Evolutionary conservation across 35 echinoderm and acorn worm genomes (phyloP).

Genomic region (Ophioderma brevispina): DNA sequence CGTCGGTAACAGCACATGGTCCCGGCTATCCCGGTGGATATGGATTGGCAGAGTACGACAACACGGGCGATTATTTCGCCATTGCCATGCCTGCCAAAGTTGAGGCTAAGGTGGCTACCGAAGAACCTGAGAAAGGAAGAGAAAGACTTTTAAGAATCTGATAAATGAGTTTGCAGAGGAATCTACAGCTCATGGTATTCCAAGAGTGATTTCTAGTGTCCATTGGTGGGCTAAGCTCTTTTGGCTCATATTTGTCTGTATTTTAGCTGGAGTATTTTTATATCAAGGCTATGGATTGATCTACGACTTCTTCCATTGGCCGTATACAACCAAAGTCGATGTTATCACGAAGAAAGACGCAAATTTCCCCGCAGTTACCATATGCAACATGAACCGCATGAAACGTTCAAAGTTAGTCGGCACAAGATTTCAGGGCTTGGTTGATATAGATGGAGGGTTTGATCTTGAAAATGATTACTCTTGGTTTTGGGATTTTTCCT

Average conservation of each 20-base stretch:
- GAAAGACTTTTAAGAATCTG: too few species aligned
- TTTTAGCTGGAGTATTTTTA: constrained; percentile 28
- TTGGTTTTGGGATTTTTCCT: constrained; percentile 90
- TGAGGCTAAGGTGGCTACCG: too few species aligned
- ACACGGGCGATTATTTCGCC: too few species aligned
- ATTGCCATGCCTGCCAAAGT: too few species aligned
- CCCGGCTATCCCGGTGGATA: too few species aligned
- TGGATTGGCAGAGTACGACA: too few species aligned
- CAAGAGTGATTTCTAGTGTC: constrained; percentile 33
- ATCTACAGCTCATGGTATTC: constrained; percentile 82
- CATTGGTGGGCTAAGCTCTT: constrained; percentile 53
- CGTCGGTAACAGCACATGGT: too few species aligned
- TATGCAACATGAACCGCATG: constrained; percentile 93
- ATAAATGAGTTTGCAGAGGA: constrained; percentile 48
- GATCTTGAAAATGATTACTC: constrained; percentile 57
- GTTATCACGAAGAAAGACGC: constrained; percentile 49
- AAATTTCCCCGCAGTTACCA: constrained; percentile 76
- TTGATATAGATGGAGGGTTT: constrained; percentile 76
- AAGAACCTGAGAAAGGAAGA: too few species aligned
- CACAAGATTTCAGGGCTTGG: constrained; percentile 62
- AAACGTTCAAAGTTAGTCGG: constrained; percentile 51
- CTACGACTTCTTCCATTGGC: constrained; percentile 33
- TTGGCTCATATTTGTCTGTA: constrained; percentile 55
- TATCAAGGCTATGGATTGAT: constrained; percentile 35
- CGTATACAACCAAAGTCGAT: constrained; percentile 75